Base-by-base conservation (phyloP, 2,888 invertebrate species). In the Phlogophora meticulosa region DNA sequence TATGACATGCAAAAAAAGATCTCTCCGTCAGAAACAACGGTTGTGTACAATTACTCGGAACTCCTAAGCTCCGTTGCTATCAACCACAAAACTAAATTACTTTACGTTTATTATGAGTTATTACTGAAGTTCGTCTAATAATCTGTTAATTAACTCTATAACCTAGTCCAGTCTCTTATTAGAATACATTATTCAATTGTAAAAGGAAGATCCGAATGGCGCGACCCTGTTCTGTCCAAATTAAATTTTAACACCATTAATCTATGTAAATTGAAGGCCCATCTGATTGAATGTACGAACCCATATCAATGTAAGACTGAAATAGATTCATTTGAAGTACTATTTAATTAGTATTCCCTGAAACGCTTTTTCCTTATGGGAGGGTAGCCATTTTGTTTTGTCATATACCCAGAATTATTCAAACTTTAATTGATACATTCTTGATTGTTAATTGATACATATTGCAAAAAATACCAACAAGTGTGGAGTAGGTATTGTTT, bases 191-290 rank as follows among this genome's bases (percentile, higher is more conserved):
- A 83, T 84, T 84, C 79, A 84, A 86, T 84, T 76, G 78, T 80
- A 83, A 81, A 81, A 76, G 78, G 81, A 79, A 67, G 59, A 70
- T 73, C n/a, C 52, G 67, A 84, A 66, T 66, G 60, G 73, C 22
- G 61, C 71, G 76, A 75, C 67, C 77, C 65, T 63, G 55, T 66
- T 75, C 80, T 61, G 34, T 76, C 70, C 56, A 68, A 78, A 85
- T 85, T 80, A 74, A 82, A 85, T 85, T 84, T 86, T 85, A 86
- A 82, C 80, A 78, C 81, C 82, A 86, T 85, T 87, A 85, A 87
- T 88, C 87, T 68, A 79, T 52, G 51, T 87, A 84, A 85, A 88
- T 86, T 76, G 82, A 81, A 81, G 65, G 71, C 61, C 72, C 61
- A 76, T 76, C 73, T 58, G 72, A 81, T 73, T 64, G 78, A 77